Percentiles rank a stretch among this genome's conserved stretches.
phyloP scores from a whole-genome alignment of 2,888 invertebrate genomes.

The Charanyca ferruginea region DNA sequence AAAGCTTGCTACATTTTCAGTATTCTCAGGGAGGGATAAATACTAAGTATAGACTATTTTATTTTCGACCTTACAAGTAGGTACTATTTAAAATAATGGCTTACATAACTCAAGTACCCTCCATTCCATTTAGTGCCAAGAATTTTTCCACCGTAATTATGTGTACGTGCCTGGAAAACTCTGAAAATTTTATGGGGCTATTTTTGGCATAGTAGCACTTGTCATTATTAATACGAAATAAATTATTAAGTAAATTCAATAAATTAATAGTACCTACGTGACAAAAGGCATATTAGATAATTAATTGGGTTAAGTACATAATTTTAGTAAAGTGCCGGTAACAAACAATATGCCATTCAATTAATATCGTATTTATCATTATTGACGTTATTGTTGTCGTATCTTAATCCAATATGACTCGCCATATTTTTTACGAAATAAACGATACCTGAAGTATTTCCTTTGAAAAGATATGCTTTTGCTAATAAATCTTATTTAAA shows the following conservation, averaged over 20 bases:
- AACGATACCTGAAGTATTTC: neutral
- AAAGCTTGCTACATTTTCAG: too few species aligned
- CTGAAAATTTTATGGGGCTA: constrained; percentile 21
- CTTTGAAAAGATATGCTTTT: constrained; percentile 17
- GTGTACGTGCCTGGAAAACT: constrained; percentile 24
- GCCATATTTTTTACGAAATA: constrained; percentile 22
- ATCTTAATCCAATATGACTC: constrained; percentile 15
- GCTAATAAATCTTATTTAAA: too few species aligned
- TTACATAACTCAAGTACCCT: constrained; percentile 12
- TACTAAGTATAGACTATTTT: neutral
- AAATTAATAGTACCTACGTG: constrained; percentile 12
- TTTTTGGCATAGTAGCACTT: constrained; percentile 26
- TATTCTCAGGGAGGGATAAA: neutral
- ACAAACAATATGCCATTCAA: constrained; percentile 1
- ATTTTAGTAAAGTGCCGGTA: neutral
- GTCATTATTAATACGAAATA: too few species aligned
- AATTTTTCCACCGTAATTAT: constrained; percentile 37
- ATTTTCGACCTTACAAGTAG: constrained; percentile 6
- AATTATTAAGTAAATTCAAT: neutral
- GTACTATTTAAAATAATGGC: constrained; percentile 2
- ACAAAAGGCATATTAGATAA: neutral
- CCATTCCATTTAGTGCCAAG: constrained; percentile 35
- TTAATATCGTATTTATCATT: constrained; percentile 4
- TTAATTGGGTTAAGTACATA: constrained; percentile 11
- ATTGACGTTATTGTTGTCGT: constrained; percentile 12